Conservation (phyloP, 2,888 invertebrate genomes). For the Cyclophora albipunctata region DNA sequence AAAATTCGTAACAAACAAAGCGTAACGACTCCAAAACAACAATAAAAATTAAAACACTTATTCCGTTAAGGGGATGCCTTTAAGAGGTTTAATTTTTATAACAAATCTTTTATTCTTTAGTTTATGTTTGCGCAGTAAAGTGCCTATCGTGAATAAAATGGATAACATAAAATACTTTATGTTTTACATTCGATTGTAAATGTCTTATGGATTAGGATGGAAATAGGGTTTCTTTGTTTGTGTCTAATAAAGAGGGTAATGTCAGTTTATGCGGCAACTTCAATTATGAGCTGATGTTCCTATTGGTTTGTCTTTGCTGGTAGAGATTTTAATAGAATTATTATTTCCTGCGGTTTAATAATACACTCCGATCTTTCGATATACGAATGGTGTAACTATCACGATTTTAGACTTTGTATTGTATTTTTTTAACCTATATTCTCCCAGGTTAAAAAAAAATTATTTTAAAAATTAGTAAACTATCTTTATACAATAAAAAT, state of each 20-base stretch:
- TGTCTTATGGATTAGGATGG: conserved; percentile 23
- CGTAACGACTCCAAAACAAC: conserved; percentile 44
- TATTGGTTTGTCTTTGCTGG: too few species aligned
- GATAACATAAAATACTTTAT: conserved; percentile 53
- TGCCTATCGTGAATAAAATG: conserved; percentile 52
- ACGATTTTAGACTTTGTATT: too few species aligned
- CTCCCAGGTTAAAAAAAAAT: too few species aligned
- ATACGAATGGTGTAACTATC: too few species aligned
- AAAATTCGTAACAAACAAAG: conserved; percentile 5
- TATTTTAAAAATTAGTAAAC: too few species aligned
- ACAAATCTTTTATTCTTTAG: conserved; percentile 60
- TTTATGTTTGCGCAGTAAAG: conserved; percentile 60
- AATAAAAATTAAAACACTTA: conserved; percentile 60
- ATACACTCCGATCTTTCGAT: too few species aligned
- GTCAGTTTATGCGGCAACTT: too few species aligned
- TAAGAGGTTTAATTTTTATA: conserved; percentile 68
- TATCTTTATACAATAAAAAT: too few species aligned
- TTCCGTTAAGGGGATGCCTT: conserved; percentile 47
- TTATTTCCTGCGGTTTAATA: too few species aligned
- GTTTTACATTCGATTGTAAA: conserved; percentile 48
- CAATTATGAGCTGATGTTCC: too few species aligned
- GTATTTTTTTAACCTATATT: too few species aligned
- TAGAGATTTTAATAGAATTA: too few species aligned
- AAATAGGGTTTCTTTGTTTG: conserved; percentile 6
- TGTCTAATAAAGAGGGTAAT: neutral